Base-by-base conservation (phyloP, 2,888 invertebrate genomes). In the Cabera pusaria region DNA sequence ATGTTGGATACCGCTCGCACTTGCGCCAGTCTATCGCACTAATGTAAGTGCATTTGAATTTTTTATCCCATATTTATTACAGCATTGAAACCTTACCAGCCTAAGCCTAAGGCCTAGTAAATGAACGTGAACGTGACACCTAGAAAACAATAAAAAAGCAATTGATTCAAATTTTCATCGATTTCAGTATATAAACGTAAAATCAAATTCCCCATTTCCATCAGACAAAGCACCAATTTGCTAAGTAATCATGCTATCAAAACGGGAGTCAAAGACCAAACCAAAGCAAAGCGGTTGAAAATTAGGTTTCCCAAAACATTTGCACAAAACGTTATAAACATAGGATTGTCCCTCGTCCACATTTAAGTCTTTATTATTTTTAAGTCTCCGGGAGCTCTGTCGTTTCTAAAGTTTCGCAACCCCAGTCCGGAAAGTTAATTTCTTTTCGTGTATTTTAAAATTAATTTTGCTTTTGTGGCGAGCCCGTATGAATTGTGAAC, bases 391-490 rank as follows among this genome's bases (percentile, higher is more conserved):
- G 80, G 75, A 75, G 75, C 72, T 74, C 72, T 73, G 76, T 71
- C 70, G 76, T 74, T n/a, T 77, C 62, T 64, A 74, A 86, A 86
- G 71, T 84, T 85, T 77, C 74, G 74, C 83, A 73, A 60, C 62
- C 62, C 69, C 67, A 64, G 68, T 58, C 64, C 63, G 64, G 69
- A 71, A 86, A 87, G 86, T 86, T 86, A 86, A 88, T 87, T 85
- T 88, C 85, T 86, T 87, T 86, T 78, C 77, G 84, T 86, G 82
- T 85, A 82, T 86, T 86, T 85, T 85, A 78, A 87, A 86, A 84
- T 86, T 85, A 85, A 86, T 87, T 86, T 85, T 72, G 76, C 84
- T 86, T 78, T 86, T 85, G 84, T 81, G 69, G 75, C 74, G 72
- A 78, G 79, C 78, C 59, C 72, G 82, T 80, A 74, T 68, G 74